Evolutionary conservation across 1,140 invertebrate genomes (phyloP).

Genomic region (Drosophila mayri): DNA sequence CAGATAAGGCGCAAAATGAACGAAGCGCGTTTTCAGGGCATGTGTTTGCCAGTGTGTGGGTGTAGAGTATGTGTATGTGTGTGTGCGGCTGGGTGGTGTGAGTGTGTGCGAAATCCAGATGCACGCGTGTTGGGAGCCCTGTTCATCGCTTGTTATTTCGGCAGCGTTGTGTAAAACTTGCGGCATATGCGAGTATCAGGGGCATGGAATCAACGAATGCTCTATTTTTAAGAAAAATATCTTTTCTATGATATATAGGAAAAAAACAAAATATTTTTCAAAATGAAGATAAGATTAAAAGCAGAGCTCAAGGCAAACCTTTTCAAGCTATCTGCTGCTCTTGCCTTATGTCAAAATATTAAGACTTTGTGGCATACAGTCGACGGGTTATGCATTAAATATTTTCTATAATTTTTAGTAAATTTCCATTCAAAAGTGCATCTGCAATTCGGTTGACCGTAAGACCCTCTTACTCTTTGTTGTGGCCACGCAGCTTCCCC

Average conservation of each 20-base stretch:
- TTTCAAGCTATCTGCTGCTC: neutral
- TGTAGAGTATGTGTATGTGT: neutral
- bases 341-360: no score
- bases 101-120: constrained; percentile 19
- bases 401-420: no score
- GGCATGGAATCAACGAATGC: neutral
- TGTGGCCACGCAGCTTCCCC: constrained; percentile 47
- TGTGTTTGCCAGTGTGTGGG: constrained; percentile 19
- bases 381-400: no score
- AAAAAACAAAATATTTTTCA: no score
- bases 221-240: neutral
- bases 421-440: neutral
- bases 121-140: constrained; percentile 32
- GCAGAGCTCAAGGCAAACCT: no score
- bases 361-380: no score
- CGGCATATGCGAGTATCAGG: constrained; percentile 47
- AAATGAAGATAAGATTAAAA: no score
- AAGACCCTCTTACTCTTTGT: constrained; percentile 20
- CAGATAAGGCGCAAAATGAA: constrained; percentile 80
- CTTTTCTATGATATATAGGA: neutral
- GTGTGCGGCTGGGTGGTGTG: constrained; percentile 3
- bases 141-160: constrained; percentile 64
- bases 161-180: constrained; percentile 52
- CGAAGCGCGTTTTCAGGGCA: constrained; percentile 51
- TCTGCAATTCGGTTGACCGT: neutral